A percentile compares a stretch with the other conserved stretches of the same genome.
Conservation (phyloP, 1,140 invertebrate species). For the Parasteatoda tepidariorum region DNA sequence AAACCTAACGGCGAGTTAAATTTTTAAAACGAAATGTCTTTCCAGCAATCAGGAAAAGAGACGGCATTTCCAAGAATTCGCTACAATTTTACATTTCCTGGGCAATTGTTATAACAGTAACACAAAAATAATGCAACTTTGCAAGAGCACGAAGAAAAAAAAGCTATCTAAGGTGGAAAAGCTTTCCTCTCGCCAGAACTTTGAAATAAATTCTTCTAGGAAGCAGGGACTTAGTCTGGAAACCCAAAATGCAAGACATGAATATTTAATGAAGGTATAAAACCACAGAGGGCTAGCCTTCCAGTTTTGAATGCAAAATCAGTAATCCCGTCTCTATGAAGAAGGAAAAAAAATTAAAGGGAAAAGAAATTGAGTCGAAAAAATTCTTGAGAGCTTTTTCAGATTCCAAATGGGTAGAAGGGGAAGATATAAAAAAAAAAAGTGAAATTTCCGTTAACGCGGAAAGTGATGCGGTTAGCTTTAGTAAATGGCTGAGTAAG, state of each 20-base stretch:
- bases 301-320: conserved; percentile 44
- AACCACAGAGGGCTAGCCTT: neutral
- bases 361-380: neutral
- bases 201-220: conserved; percentile 46
- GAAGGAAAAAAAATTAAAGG: neutral
- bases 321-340: conserved; percentile 18
- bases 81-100: too few relatives aligned
- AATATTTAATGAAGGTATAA: conserved; percentile 45
- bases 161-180: too few relatives aligned
- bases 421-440: conserved; percentile 7
- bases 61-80: too few relatives aligned
- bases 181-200: neutral
- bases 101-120: too few relatives aligned
- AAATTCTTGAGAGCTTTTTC: conserved; percentile 13
- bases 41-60: too few relatives aligned
- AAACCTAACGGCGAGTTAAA: too few relatives aligned
- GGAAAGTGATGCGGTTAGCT: neutral
- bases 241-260: conserved; percentile 23
- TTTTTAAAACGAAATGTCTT: too few relatives aligned
- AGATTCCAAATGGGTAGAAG: neutral
- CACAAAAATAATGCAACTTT: too few relatives aligned
- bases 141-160: too few relatives aligned
- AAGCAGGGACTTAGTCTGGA: neutral
- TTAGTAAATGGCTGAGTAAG: neutral
- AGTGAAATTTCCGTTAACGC: neutral